Evolutionary conservation across 1,140 invertebrate genomes (phyloP), one percentile per base, ranked within the genome.

Genomic region (Cydia amplana): DNA sequence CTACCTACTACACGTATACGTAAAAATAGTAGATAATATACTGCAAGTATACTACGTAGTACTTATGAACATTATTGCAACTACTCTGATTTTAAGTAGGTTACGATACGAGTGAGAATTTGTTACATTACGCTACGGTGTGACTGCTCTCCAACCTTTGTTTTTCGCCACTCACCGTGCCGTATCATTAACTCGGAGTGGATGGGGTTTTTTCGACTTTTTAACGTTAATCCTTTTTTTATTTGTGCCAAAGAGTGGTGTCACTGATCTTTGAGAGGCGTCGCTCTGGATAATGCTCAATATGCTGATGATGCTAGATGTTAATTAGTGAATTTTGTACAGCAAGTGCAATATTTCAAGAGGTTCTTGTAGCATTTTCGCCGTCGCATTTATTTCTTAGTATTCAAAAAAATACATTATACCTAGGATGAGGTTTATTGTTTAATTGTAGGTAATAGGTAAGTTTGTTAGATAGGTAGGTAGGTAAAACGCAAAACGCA

Each of bases 111-210:
- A 43, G 43, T 14, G 43, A 72, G 18, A 72, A 32, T 72, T 72
- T 72, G 28, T 36, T 43, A 16, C 20, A 72, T 23, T 72, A 79
- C 82, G 49, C 1, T 14, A 65, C 87, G 86, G 89, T 92, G 87
- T 90, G 75, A 91, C 46, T 72, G 28, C 46, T n/a, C 16, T 82
- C 85, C 60, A 83, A 84, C 82, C 89, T 91, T 93, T 93, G 90
- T 93, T 92, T 92, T 82, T 82, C 88, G 83, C 87, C 85, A 88
- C 86, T 86, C 89, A 79, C 80, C 87, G 85, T 92, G 88, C 84
- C 91, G 90, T 93, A 91, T 93, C 91, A 93, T 93, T 93, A 93
- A 93, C 91, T 91, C 87, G 88, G 83, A 93, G 91, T 93, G 91
- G 87, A 88, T 87, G 86, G 80, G 78, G 80, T 85, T 91, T 91